Percentiles rank a stretch among this genome's conserved stretches.
These are phyloP conservation scores for Dolichopus griseipennis DNA, from an alignment of 2,888 invertebrate species.

Conservation along the genomic window DNA sequence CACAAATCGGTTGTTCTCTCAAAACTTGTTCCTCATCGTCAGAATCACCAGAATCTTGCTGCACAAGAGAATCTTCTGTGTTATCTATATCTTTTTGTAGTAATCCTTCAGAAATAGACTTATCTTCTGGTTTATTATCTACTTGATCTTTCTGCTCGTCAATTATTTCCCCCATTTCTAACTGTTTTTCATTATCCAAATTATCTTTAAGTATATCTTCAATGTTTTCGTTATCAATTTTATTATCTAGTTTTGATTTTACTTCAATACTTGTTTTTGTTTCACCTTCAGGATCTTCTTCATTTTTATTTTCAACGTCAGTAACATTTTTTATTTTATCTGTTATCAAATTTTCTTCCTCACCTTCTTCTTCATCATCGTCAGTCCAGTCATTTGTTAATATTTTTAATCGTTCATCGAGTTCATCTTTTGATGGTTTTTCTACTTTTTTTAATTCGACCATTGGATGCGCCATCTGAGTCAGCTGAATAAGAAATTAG, in stretches of 20 bases:
- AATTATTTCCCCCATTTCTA: background rate
- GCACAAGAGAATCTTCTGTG: background rate
- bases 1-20: conserved; percentile 15
- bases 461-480: conserved; percentile 12
- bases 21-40: conserved; percentile 23
- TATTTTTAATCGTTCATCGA: conserved; percentile 37
- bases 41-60: conserved; percentile 42
- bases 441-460: conserved; percentile 17
- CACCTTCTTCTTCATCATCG: conserved; percentile 37
- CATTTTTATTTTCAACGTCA: conserved; percentile 10
- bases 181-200: background rate
- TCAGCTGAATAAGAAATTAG: conserved; percentile 13
- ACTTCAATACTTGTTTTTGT: background rate
- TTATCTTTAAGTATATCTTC: background rate
- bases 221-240: conserved; percentile 8
- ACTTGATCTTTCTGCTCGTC: background rate
- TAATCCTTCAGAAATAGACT: background rate
- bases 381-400: conserved; percentile 42
- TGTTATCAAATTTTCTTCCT: conserved; percentile 13
- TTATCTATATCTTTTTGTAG: background rate
- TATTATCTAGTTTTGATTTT: background rate
- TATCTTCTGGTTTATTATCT: background rate
- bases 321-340: background rate
- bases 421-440: conserved; percentile 31
- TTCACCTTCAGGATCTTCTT: background rate